Evolutionary conservation across 2,888 invertebrate species (phyloP).

Genomic region (Cynaeus angustus): DNA sequence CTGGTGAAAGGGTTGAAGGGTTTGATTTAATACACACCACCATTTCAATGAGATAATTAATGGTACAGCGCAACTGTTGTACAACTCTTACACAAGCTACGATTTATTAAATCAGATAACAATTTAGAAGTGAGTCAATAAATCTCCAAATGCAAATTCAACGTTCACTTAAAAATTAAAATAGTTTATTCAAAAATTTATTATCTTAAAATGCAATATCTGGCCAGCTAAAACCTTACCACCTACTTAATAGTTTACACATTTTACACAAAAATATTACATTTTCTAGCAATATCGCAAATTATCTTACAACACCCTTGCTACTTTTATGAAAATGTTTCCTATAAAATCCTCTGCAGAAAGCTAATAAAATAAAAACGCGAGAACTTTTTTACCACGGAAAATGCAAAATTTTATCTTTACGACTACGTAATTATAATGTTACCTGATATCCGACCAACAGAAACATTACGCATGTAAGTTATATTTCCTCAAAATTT

Average conservation of each 20-base stretch:
- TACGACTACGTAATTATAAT: background rate
- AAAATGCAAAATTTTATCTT: constrained; percentile 5
- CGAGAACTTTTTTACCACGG: too few species aligned
- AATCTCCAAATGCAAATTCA: background rate
- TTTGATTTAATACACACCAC: constrained; percentile 45
- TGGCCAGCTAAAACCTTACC: too few species aligned
- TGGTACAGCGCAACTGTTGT: background rate
- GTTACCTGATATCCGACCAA: constrained; percentile 3
- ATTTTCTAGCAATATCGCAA: too few species aligned
- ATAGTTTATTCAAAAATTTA: too few species aligned
- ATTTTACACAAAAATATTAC: too few species aligned
- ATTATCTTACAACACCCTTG: too few species aligned
- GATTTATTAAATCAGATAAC: constrained; percentile 5
- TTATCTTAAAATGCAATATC: too few species aligned
- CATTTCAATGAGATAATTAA: constrained; percentile 35
- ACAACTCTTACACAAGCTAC: constrained; percentile 5
- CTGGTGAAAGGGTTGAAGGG: constrained; percentile 41
- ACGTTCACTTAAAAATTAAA: background rate
- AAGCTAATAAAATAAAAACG: too few species aligned
- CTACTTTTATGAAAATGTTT: too few species aligned
- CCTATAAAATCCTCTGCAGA: too few species aligned
- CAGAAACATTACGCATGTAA: constrained; percentile 7
- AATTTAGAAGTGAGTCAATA: background rate
- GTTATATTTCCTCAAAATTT: constrained; percentile 11
- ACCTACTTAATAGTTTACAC: too few species aligned